Base-by-base conservation (phyloP, 2,888 invertebrate species). In the Agrenia bidenticulata region DNA sequence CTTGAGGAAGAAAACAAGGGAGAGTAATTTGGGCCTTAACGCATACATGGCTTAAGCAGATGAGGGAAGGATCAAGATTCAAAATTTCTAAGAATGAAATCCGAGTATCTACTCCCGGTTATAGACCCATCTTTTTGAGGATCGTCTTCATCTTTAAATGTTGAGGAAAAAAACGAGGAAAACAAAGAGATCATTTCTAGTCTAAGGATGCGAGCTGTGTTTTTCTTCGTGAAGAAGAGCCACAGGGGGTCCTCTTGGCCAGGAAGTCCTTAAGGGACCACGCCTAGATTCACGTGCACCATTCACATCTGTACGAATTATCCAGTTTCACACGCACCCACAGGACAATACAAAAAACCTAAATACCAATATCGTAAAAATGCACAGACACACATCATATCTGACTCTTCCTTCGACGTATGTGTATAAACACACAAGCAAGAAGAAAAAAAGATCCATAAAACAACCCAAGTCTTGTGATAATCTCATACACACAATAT, bases 281-380 rank as follows among this genome's bases (percentile, higher is more conserved):
- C 70, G 70, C 70, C 70, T 59, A 63, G 39, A 58, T 64, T 70
- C 70, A 70, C 70, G 70, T 70, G 70, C 67, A 67, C 59, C 51
- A 63, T 59, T 63, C 62, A 64, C 69, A 69, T 69, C 66, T 69
- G 66, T 55, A 60, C 51, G 32, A 59, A 64, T 59, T 63, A 63
- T 63, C 63, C 63, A 49, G 57, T 58, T 63, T 63, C 63, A 63
- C 56, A 60, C 42, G 50, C 24, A 51, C 21, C 51, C 24, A 51
- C n/a, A 45, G 45, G 45, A 45, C 19, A 45, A 45, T 45, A 15
- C 17, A 19, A 15, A 4, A 45, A 45, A 39, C 11, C 45, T 17
- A 17, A 45, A 17, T 45, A 45, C 53, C 53, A 53, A 26, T 53
- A n/a, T 24, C 11, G 2, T n/a, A 11, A 1, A 24, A 21, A 51